Conservation (phyloP, 2,888 invertebrate species). For the Ptilodon capucinus region DNA sequence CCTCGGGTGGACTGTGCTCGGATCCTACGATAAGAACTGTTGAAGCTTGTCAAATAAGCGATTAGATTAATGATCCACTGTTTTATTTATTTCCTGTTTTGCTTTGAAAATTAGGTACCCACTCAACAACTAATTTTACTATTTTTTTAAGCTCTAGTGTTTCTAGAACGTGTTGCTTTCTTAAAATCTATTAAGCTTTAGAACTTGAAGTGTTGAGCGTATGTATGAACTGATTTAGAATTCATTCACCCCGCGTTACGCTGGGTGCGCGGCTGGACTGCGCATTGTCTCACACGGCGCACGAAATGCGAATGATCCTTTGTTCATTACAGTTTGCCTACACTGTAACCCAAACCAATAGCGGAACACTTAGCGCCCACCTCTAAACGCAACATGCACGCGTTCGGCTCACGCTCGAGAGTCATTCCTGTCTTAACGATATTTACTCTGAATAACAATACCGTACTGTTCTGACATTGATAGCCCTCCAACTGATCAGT, state of each 20-base stretch:
- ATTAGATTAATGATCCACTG: background rate
- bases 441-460: slow-evolving; percentile 61
- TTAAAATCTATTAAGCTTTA: slow-evolving; percentile 20
- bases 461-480: slow-evolving; percentile 51
- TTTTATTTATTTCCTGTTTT: background rate
- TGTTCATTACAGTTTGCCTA: slow-evolving; percentile 70
- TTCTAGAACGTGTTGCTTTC: too few relatives aligned
- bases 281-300: slow-evolving; percentile 67
- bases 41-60: background rate
- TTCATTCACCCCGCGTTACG: slow-evolving; percentile 77
- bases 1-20: too few relatives aligned
- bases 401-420: slow-evolving; percentile 48
- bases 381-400: slow-evolving; percentile 60
- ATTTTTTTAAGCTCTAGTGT: too few relatives aligned
- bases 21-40: background rate
- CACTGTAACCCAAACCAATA: slow-evolving; percentile 65
- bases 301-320: slow-evolving; percentile 72
- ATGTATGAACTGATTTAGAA: slow-evolving; percentile 65
- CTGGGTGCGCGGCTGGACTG: slow-evolving; percentile 62
- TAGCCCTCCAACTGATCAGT: slow-evolving; percentile 49
- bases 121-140: too few relatives aligned
- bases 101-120: background rate
- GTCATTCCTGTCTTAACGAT: slow-evolving; percentile 57
- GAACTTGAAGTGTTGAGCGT: slow-evolving; percentile 30
- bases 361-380: slow-evolving; percentile 67